Evolutionary conservation across 2,888 invertebrate genomes (phyloP).

Genomic region (Callinectes sapidus): DNA sequence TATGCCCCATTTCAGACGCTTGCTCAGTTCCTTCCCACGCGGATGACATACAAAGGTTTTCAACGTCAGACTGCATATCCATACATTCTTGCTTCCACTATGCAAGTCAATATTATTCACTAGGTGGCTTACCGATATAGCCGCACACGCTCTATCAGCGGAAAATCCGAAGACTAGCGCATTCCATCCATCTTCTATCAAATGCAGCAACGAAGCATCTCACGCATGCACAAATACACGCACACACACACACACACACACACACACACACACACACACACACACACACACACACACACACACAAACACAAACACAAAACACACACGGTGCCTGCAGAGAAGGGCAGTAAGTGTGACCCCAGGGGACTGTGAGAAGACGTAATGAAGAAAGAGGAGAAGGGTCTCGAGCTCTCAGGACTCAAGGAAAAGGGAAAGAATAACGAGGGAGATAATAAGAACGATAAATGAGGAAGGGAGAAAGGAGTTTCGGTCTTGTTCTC

Average conservation of each 20-base stretch:
- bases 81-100: not conserved
- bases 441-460: not conserved
- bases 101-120: not conserved
- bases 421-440: not conserved
- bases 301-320: slow-evolving; percentile 2
- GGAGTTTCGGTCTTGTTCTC: not conserved
- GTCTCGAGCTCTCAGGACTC: not conserved
- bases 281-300: slow-evolving; percentile 12
- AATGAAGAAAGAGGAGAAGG: slow-evolving; percentile 14
- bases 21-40: not conserved
- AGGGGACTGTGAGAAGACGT: not conserved
- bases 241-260: slow-evolving; percentile 11
- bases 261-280: not conserved
- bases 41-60: not conserved
- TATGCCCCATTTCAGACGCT: not conserved
- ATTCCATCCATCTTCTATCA: not conserved
- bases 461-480: slow-evolving; percentile 13
- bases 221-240: not conserved
- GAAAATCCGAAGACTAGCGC: not conserved
- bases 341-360: slow-evolving; percentile 8
- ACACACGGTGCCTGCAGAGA: not conserved
- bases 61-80: not conserved
- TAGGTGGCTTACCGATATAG: not conserved
- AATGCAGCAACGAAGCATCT: not conserved
- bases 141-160: not conserved